phyloP scores from a whole-genome alignment of 2,113 vertebrate species.

The Ceratotherium simum region DNA sequence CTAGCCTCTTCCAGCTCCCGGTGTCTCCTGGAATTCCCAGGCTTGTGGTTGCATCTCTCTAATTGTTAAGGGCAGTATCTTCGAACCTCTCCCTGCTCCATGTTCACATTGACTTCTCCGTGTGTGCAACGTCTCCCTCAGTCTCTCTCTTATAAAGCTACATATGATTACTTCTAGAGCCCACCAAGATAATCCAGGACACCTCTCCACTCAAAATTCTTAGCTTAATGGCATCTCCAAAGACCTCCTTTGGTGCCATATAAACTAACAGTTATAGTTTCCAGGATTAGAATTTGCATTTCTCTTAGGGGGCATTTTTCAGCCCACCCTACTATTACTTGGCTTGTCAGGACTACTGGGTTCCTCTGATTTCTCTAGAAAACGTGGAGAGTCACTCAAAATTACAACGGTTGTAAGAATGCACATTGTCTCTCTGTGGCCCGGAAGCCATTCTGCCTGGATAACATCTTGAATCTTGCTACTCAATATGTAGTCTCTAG shows the following conservation, averaged over 20 bases:
- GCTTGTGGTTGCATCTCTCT: background rate
- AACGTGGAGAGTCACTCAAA: background rate
- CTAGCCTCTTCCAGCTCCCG: background rate
- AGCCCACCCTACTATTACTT: background rate
- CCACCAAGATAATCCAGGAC: background rate
- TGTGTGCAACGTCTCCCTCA: background rate
- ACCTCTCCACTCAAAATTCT: background rate
- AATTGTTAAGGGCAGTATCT: background rate
- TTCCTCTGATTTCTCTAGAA: background rate
- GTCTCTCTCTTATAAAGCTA: background rate
- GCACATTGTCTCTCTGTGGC: background rate
- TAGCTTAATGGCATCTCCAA: background rate
- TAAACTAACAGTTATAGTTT: background rate
- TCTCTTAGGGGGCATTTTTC: background rate
- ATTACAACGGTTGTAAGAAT: background rate
- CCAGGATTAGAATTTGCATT: background rate
- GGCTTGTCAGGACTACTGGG: no score
- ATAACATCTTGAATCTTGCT: background rate
- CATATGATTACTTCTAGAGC: background rate
- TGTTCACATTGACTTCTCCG: background rate
- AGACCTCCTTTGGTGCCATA: background rate
- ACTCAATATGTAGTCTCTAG: background rate
- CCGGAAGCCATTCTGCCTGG: background rate
- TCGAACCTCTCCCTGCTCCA: background rate
- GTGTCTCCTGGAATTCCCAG: background rate